Base-by-base conservation (phyloP, 2,888 invertebrate species). In the Cephus nigrinus region DNA sequence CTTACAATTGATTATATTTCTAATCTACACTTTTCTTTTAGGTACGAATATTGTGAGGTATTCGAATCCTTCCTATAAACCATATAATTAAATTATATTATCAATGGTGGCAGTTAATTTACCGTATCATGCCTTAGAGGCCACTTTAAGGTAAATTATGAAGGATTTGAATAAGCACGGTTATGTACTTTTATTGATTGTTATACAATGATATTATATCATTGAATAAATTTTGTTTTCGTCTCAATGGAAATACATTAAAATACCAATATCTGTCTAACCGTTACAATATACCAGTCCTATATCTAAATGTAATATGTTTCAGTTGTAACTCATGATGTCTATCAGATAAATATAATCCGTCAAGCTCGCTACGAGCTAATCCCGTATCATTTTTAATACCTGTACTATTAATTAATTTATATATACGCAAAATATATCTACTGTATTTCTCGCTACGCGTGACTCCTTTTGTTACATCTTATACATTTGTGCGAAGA, bases 381-480 rank as follows among this genome's bases (percentile, higher is more conserved):
- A 33, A 71, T 32, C 30, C 12, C 30, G 12, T 71, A 71, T 71
- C 0, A 32, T 33, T 31, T 71, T 32, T 11, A 71, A 71, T 32
- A 55, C 9, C 55, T 55, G 55, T 82, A 77, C 78, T 74, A 76
- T 76, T 75, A 76, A 76, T 72, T 80, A 23, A 4, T 69, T 80
- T 75, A 69, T 74, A 69, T 75, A 75, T 68, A 74, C 73, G 75
- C 71, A 69, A 55, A 11, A 71, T 73, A 75, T 69, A 75, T 34
- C 69, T 75, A 68, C 12, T 55, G 36, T 40, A 23, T 74, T 69
- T 71, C 79, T 78, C 55, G 55, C 23, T 55, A 23, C 23, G 9
- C 23, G 55, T 9, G 23, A 55, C 2, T 23, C 23, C 23, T 55
- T 55, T 23, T 1, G 55, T 55, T 55, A n/a, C 35, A 11, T 74